phyloP scores from a whole-genome alignment of 2,113 vertebrate species.

The Mionectes macconnelli region DNA sequence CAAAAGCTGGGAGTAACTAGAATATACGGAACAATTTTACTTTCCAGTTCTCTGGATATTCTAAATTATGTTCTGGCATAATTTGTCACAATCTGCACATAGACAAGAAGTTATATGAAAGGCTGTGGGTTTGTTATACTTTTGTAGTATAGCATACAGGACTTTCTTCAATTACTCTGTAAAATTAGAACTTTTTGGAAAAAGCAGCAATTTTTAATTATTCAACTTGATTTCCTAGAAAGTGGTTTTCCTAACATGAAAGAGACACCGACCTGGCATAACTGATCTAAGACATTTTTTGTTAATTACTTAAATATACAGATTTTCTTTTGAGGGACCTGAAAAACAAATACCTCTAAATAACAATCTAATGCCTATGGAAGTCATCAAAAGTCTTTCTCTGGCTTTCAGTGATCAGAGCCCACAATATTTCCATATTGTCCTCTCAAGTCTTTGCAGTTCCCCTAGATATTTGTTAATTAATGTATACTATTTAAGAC shows the following conservation, averaged over 20 bases:
- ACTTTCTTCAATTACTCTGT: background rate
- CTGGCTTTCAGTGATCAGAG: background rate
- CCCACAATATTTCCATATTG: background rate
- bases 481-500: background rate
- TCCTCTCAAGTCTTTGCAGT: background rate
- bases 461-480: background rate
- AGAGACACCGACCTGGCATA: background rate
- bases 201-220: rapidly evolving
- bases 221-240: background rate
- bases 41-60: background rate
- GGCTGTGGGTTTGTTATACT: background rate
- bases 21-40: background rate
- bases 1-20: background rate
- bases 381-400: background rate
- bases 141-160: background rate
- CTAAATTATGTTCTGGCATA: background rate
- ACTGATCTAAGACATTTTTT: background rate
- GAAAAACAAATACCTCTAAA: background rate
- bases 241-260: background rate
- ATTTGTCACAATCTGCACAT: background rate
- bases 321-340: background rate
- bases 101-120: background rate
- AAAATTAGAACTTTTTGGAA: background rate
- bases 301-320: background rate
- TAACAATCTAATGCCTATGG: background rate